These are phyloP conservation scores for Apostichopus leukothele DNA, from an alignment of 53 echinoderm and acorn worm species.

Conservation along the genomic window DNA sequence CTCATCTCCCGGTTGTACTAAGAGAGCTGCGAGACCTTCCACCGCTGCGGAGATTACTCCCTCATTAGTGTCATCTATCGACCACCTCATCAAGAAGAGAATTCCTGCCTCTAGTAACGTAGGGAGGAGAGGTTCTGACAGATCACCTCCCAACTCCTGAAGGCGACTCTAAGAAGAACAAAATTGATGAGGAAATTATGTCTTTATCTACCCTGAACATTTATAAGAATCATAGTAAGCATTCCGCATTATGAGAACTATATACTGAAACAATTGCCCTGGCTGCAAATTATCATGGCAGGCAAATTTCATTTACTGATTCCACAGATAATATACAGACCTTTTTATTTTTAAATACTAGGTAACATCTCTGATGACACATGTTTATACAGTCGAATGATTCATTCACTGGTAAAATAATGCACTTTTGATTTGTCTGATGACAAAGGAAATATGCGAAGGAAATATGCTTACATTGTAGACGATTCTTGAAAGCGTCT, in stretches of 20 bases:
- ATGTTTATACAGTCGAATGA: too few species aligned
- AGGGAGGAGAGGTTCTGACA: constrained; percentile 75
- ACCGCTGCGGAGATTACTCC: constrained; percentile 76
- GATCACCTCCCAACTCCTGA: constrained; percentile 65
- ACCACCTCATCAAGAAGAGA: constrained; percentile 87
- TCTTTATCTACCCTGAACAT: too few species aligned
- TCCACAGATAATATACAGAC: too few species aligned
- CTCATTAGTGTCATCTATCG: constrained; percentile 83
- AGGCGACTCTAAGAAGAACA: constrained; percentile 16
- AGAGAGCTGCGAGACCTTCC: constrained; percentile 75
- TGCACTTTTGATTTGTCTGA: too few species aligned
- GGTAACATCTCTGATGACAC: too few species aligned
- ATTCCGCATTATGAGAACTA: too few species aligned
- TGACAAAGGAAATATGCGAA: neutral
- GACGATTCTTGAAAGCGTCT: constrained; percentile 87
- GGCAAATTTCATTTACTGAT: too few species aligned
- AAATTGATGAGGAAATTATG: too few species aligned
- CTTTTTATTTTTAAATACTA: too few species aligned
- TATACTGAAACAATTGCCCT: neutral
- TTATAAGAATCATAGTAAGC: too few species aligned
- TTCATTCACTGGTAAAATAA: too few species aligned
- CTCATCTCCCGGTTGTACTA: constrained; percentile 93
- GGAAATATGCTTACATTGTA: constrained; percentile 81
- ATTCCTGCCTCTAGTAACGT: constrained; percentile 79
- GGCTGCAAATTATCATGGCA: too few species aligned